Base-by-base conservation (phyloP, 2,888 invertebrate genomes). In the Pristionchus arcanus region DNA sequence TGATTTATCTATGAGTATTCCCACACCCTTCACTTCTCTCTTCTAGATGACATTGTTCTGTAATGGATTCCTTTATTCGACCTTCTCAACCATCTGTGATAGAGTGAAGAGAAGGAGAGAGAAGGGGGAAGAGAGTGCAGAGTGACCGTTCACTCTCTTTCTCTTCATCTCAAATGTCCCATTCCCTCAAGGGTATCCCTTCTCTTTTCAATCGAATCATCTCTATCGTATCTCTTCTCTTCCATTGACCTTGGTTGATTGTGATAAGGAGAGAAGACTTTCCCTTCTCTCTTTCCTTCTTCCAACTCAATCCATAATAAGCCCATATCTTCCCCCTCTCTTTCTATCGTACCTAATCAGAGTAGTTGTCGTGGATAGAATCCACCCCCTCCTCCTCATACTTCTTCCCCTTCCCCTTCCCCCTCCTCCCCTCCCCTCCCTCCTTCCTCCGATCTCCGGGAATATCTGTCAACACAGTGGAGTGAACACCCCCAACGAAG, bases 151-250 rank as follows among this genome's bases (percentile, higher is more conserved):
- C 66, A 66, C 42, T 37, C 86, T 66, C 66, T 34, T 86, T 37
- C 86, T 66, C 66, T 34, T 86, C 86, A 63, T 86, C 86, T 86
- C 86, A 66, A n/a, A 86, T 66, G 25, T 66, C 84, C 63, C 63
- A 31, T 31, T 42, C 86, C 63, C 66, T 86, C 86, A 49, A 63
- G 37, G 37, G 37, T 66, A 37, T 86, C 37, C 37, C 63, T 66
- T 63, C 37, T 66, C 86, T 66, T 86, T 37, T 63, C 86, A 63
- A 42, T 86, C 84, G 28, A 86, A 49, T 86, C 63, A 37, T 86
- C 66, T 66, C 66, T 55, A n/a, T 31, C 49, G 5, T 42, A 53
- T 84, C 66, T 63, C 84, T 31, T 59, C n/a, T 59, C 55, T 42
- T 49, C 28, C 55, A 55, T 19, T 84, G 84, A 84, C 84, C 84